Evolutionary conservation across 2,113 vertebrate genomes (phyloP), one percentile per base, ranked within the genome.

Genomic region (Motacilla alba): DNA sequence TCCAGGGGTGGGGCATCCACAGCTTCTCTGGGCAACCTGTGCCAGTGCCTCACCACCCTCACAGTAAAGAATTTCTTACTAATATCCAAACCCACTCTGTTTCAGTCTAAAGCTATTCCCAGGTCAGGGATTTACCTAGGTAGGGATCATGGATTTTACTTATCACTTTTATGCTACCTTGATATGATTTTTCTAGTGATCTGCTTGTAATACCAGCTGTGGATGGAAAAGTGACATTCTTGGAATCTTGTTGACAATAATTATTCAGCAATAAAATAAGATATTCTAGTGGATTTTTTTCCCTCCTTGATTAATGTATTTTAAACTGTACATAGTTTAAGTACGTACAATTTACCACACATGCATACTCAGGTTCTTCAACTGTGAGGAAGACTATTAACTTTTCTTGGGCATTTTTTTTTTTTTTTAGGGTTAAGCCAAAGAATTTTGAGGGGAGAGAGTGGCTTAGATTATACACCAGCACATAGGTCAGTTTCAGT

Each of bases 321-420:
- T 78, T 56, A 49, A 76, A 52, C 4, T 24, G 1, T 13, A 19
- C 12, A 2, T 10, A 75, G 3, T 74, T 53, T 39, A 43, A 47
- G 1, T 37, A 70, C 4, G 3, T 39, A 2, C 11, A 46, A 60
- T 95, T 84, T 56, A 27, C 24, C 4, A 20, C 0, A 0, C 3
- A 8, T 7, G 6, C 50, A 23, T 59, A 82, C 13, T 55, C 19
- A 59, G 16, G 68, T 64, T 23, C 30, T 91, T n/a, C 23, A 93
- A 81, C 55, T 9, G 6, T 21, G 31, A 84, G 87, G 16, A 21
- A 81, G 81, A 81, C 8, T 5, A 31, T 50, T 11, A 24, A 41
- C 2, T 3, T 41, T 28, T 11, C 15, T n/a, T 27, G 9, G 22
- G 21, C 6, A 9, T n/a, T n/a, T 35, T n/a, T 68, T 68, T 69